Evolutionary conservation across 2,113 vertebrate species (phyloP).

Genomic region (Vulpes lagopus): DNA sequence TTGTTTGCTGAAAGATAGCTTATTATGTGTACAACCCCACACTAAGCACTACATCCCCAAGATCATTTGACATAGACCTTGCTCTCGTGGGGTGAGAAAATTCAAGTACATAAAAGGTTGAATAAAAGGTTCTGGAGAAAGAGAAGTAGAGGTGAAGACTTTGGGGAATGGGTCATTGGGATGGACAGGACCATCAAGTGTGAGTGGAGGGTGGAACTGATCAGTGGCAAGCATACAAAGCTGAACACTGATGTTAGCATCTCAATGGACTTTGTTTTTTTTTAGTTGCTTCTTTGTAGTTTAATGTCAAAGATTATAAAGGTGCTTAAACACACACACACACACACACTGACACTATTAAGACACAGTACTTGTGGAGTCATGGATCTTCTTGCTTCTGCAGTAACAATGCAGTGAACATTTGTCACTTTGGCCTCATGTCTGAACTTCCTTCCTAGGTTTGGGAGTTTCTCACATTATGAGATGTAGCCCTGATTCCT

Average conservation of each 20-base stretch:
- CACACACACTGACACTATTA: background rate
- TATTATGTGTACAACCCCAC: no score
- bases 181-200: background rate
- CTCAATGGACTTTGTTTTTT: background rate
- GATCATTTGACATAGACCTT: background rate
- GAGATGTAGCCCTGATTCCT: background rate
- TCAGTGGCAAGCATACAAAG: background rate
- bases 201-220: background rate
- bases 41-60: background rate
- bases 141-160: background rate
- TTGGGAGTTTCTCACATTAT: background rate
- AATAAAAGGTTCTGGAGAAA: background rate
- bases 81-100: background rate
- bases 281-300: background rate
- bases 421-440: background rate
- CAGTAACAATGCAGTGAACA: no score
- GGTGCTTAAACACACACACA: background rate
- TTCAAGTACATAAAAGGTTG: background rate
- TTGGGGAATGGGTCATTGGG: no score
- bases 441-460: background rate
- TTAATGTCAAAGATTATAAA: background rate
- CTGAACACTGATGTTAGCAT: background rate
- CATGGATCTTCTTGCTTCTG: background rate
- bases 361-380: background rate
- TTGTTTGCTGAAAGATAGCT: background rate